Evolutionary conservation across 1,140 invertebrate genomes (phyloP), one percentile per base, ranked within the genome.

Genomic region (Psilanteris sp.): DNA sequence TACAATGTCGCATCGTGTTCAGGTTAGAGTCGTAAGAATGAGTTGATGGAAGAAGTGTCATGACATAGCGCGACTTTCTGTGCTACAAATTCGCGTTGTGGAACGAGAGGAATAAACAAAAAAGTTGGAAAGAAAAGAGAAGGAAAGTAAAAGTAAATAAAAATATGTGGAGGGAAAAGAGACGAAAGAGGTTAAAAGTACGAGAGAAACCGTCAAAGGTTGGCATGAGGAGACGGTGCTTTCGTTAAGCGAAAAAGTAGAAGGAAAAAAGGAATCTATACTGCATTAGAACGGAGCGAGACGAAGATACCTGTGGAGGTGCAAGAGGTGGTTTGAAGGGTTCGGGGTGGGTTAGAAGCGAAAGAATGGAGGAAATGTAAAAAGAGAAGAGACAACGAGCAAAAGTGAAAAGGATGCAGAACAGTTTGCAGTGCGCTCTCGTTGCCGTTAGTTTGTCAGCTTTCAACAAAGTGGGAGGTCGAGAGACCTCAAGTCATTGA

Each of bases 391-490:
- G 22, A 7, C 6, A 32, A 31, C 9, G 15, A 36, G 44, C 8
- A 9, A 44, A 48, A 62, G 55, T 7, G 36, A 34, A 34, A 73
- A 46, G 8, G 50, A 44, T 50, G 32, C 27, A 44, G 36, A 61
- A 31, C 66, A 71, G 66, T 52, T 61, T 70, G 50, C 70, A 59
- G 59, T 66, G 26, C 14, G 52, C 70, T 66, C 61, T 73, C 44
- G 52, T 74, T 74, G 61, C 71, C 55, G 72, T 75, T 75, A 61
- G 72, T 75, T 75, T 75, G 72, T 75, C 71, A 75, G 71, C 71
- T 75, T 75, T 75, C 61, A 62, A 52, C 61, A 75, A 67, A 61
- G 62, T 75, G 55, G 62, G 61, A 67, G 71, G 71, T 75, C 71
- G 71, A 75, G 55, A 75, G 71, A 75, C 71, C 62, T 62, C 62